phyloP scores from a whole-genome alignment of 2,113 vertebrate genomes.

The Oreamnos americanus region DNA sequence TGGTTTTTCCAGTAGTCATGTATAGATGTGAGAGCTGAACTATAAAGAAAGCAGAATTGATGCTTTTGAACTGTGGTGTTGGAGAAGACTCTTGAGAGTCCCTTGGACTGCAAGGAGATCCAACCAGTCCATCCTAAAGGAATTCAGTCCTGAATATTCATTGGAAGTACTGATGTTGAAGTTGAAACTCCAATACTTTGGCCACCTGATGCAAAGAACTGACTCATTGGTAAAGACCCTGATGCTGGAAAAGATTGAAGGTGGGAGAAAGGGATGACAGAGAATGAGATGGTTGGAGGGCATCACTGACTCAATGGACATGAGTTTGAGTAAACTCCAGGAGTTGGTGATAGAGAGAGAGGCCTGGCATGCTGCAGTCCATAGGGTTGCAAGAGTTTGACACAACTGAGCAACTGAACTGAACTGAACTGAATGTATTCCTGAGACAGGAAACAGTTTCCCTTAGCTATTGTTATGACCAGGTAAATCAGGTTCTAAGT shows the following conservation, averaged over 20 bases:
- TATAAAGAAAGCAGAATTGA: not conserved
- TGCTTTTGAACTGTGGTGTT: not conserved
- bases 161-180: not conserved
- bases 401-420: not conserved
- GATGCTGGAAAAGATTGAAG: not conserved
- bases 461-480: not conserved
- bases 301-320: not conserved
- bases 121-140: not conserved
- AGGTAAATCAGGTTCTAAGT: not conserved
- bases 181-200: not conserved
- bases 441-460: not conserved
- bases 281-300: not conserved
- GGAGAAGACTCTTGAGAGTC: not conserved
- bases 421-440: not conserved
- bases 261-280: fast-evolving
- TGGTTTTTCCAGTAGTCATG: not conserved
- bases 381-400: not conserved
- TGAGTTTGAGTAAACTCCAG: not conserved
- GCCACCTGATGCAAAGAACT: not conserved
- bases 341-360: not conserved
- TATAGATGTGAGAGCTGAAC: not conserved
- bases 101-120: not conserved
- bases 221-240: not conserved
- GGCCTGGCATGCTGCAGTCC: not conserved
- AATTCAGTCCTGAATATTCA: not conserved